phyloP scores from a whole-genome alignment of 2,888 invertebrate species.

The Willowsia nigromaculata region DNA sequence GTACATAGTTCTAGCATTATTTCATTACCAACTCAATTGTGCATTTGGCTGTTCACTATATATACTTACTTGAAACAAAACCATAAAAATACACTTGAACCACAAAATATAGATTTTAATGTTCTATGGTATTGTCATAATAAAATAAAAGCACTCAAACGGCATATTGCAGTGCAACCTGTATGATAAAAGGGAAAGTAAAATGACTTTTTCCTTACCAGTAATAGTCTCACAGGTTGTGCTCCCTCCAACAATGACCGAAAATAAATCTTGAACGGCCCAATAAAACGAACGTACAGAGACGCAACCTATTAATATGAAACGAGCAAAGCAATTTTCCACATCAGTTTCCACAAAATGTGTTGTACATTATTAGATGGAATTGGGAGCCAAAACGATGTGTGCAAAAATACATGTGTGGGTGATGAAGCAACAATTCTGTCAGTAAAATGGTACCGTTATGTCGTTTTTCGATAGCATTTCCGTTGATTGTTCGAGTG shows the following conservation, averaged over 20 bases:
- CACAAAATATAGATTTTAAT: too few species aligned
- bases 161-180: background rate
- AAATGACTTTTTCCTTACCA: conserved; percentile 64
- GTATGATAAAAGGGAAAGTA: background rate
- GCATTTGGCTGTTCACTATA: too few species aligned
- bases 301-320: conserved; percentile 66
- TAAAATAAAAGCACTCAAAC: too few species aligned
- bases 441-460: background rate
- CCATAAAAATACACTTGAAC: too few species aligned
- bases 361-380: background rate
- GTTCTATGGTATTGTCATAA: background rate
- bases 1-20: too few species aligned
- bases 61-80: too few species aligned
- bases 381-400: background rate
- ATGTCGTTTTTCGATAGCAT: background rate
- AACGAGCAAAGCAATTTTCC: background rate
- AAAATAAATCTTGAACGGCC: conserved; percentile 85
- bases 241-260: conserved; percentile 82
- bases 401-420: too few species aligned
- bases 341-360: background rate
- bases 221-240: conserved; percentile 81
- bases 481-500: background rate
- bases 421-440: background rate
- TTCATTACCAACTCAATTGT: too few species aligned
- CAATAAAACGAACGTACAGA: conserved; percentile 84